Conservation (phyloP, 2,888 invertebrate genomes). For the Isoperla grammatica region DNA sequence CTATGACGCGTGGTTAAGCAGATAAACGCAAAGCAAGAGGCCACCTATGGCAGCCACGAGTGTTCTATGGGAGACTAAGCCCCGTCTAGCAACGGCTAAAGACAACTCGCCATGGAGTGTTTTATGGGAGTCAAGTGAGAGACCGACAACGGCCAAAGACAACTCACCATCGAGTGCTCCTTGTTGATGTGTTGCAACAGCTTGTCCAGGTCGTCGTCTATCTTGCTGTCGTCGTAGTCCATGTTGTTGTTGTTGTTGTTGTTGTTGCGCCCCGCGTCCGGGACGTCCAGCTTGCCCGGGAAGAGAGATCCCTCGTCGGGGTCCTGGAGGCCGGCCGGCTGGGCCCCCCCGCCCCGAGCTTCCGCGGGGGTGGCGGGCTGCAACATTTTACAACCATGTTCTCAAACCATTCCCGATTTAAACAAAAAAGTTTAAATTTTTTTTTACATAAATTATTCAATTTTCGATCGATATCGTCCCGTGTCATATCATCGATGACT, state of each 20-base stretch:
- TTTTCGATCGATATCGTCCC: too few species aligned
- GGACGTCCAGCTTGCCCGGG: conserved; percentile 56
- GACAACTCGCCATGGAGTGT: too few species aligned
- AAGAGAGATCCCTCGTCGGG: conserved; percentile 57
- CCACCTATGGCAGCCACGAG: too few species aligned
- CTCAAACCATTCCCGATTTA: too few species aligned
- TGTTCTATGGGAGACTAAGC: too few species aligned
- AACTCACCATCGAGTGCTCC: conserved; percentile 69
- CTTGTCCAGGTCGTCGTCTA: conserved; percentile 89
- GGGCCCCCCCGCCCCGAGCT: conserved; percentile 24
- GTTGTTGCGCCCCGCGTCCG: conserved; percentile 60
- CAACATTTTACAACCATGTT: conserved; percentile 25
- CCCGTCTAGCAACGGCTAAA: too few species aligned
- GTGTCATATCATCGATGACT: too few species aligned
- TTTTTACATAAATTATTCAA: too few species aligned
- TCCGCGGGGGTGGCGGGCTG: conserved; percentile 34
- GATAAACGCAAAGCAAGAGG: too few species aligned
- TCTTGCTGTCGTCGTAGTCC: conserved; percentile 83
- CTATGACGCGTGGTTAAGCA: too few species aligned
- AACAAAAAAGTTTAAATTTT: too few species aligned
- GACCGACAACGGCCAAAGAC: neutral
- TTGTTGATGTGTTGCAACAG: conserved; percentile 89
- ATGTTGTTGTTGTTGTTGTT: conserved; percentile 40
- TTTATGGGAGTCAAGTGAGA: conserved; percentile 4
- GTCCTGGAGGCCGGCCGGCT: conserved; percentile 17